phyloP scores from a whole-genome alignment of 2,888 invertebrate genomes.

The Sympetrum striolatum region DNA sequence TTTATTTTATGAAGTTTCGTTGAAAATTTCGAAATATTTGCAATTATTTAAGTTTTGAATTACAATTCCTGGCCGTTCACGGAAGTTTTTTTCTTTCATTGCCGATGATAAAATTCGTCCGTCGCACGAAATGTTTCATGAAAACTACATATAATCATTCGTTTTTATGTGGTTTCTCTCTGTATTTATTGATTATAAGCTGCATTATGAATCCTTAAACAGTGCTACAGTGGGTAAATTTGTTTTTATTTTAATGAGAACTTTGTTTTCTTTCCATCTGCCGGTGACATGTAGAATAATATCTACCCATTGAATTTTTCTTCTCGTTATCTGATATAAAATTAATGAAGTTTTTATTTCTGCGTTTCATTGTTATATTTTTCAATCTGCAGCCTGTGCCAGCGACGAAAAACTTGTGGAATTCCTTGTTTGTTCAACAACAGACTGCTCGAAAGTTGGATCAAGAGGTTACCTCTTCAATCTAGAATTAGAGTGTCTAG shows the following conservation, averaged over 20 bases:
- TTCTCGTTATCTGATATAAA: no score
- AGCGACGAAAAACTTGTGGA: slow-evolving; percentile 64
- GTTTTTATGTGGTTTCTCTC: not conserved
- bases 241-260: no score
- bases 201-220: no score
- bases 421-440: slow-evolving; percentile 72
- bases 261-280: not conserved
- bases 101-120: not conserved
- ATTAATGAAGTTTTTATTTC: not conserved
- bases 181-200: no score
- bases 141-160: not conserved
- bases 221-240: no score
- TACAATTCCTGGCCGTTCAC: not conserved
- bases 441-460: slow-evolving; percentile 76
- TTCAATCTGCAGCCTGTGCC: slow-evolving; percentile 47
- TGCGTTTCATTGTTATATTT: not conserved
- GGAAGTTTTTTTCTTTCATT: not conserved
- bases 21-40: no score
- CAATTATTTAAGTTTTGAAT: not conserved
- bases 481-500: slow-evolving; percentile 74
- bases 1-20: not conserved
- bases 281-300: not conserved
- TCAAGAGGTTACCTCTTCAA: slow-evolving; percentile 74
- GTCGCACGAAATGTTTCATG: not conserved
- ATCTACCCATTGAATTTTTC: no score